A percentile compares a stretch with the other conserved stretches of the same genome.
Conservation (phyloP, 2,888 invertebrate species). For the Microctonus hyperodae region DNA sequence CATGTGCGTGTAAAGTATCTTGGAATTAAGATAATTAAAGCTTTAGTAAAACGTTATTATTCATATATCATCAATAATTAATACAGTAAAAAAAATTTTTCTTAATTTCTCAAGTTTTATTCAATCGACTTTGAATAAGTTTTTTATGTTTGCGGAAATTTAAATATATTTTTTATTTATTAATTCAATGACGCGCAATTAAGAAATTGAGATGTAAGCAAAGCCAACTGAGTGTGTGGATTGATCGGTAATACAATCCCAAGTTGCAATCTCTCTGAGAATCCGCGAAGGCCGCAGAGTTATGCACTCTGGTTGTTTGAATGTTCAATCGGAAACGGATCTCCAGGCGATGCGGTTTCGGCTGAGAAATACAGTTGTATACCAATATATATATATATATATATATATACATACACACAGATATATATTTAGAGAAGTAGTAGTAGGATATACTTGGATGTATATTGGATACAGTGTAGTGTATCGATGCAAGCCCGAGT, state of each 20-base stretch:
- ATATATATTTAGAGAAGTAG: not conserved
- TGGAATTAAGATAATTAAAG: too few species aligned
- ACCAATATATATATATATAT: not conserved
- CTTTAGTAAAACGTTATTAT: too few species aligned
- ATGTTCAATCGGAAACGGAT: constrained; percentile 43
- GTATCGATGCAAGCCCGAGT: constrained; percentile 6
- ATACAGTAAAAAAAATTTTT: too few species aligned
- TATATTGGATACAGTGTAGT: not conserved
- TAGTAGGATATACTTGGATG: not conserved
- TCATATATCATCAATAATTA: too few species aligned
- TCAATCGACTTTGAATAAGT: too few species aligned
- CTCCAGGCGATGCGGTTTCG: constrained; percentile 40
- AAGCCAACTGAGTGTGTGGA: constrained; percentile 26
- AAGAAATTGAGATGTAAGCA: not conserved
- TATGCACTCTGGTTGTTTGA: constrained; percentile 42
- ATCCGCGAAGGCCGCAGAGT: constrained; percentile 44
- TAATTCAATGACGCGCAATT: not conserved
- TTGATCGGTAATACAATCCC: constrained; percentile 46
- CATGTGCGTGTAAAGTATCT: too few species aligned
- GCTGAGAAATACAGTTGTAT: constrained; percentile 30
- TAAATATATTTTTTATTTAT: not conserved
- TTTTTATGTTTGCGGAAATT: too few species aligned
- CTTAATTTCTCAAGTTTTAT: too few species aligned
- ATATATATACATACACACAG: not conserved
- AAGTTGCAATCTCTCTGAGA: constrained; percentile 46